Evolutionary conservation across 1,140 invertebrate genomes (phyloP), one percentile per base, ranked within the genome.

Genomic region (Mizuhopecten yessoensis): DNA sequence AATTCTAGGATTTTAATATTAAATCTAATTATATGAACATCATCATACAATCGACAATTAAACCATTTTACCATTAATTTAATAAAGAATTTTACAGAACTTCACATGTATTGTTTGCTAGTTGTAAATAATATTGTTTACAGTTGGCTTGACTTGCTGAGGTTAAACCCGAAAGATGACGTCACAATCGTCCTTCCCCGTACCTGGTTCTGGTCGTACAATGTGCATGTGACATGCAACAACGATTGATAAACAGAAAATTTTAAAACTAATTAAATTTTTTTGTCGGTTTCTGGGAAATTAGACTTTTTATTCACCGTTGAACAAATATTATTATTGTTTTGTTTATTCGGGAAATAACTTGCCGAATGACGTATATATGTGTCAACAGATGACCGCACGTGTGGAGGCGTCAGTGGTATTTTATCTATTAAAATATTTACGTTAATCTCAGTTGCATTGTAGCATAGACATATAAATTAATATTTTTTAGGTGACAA

Each of bases 281-380:
- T 75, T 75, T 29, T 75, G 57, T 29, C 57, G 5, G 57, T 75
- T 75, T 75, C 23, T 75, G 17, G n/a, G 57, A 75, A 75, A 75
- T 75, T 75, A n/a, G 7, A 75, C 29, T 2, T 75, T 29, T 29
- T 29, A 75, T 75, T 3, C 5, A 75, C 57, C 5, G 15, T 29
- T 29, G 9, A 75, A 75, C n/a, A 75, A 75, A 5, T 75, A n/a
- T 75, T 75, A 75, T 29, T 29, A 29, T 75, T 75, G 57, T 75
- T 75, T 75, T n/a, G 23, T 75, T 75, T 75, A 75, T 75, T 29
- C 57, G 11, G 57, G 57, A 75, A 75, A 75, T 75, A 75, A n/a
- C 57, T 75, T 9, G 23, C 57, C 2, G 57, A 75, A 75, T 75
- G 57, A 75, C 57, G 57, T 75, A n/a, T 45, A 17, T 45, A 7